Conservation (phyloP, 2,797 vertebrate species). For the Stomatorhinus walkeri region DNA sequence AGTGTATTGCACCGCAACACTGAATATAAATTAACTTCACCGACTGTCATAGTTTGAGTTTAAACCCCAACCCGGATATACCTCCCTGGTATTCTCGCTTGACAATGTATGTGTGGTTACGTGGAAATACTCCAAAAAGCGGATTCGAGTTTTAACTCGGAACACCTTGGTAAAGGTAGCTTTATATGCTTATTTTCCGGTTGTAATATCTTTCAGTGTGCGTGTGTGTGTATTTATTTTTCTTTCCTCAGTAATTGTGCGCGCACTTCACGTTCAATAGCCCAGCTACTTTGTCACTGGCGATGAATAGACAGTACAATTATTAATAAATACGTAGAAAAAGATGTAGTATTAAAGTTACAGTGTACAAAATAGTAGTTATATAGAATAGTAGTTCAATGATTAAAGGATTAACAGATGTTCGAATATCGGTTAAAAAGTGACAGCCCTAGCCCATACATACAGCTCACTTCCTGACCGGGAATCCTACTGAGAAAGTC, state of each 20-base stretch:
- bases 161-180: neutral
- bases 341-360: no score
- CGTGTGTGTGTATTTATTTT: neutral
- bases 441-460: neutral
- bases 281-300: neutral
- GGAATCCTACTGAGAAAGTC: neutral
- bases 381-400: no score
- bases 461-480: neutral
- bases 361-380: no score
- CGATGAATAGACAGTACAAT: neutral
- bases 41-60: no score
- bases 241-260: neutral
- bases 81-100: neutral
- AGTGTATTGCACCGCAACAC: neutral
- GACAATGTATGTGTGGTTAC: no score
- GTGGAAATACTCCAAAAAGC: neutral
- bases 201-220: neutral
- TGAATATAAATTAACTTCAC: neutral
- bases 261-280: neutral
- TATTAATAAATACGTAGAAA: neutral
- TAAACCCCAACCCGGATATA: no score
- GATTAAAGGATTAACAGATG: no score
- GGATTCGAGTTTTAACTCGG: neutral
- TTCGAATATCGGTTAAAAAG: neutral
- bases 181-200: neutral